These are phyloP conservation scores for Lasius platythorax DNA, from an alignment of 2,888 invertebrate species.

Conservation along the genomic window DNA sequence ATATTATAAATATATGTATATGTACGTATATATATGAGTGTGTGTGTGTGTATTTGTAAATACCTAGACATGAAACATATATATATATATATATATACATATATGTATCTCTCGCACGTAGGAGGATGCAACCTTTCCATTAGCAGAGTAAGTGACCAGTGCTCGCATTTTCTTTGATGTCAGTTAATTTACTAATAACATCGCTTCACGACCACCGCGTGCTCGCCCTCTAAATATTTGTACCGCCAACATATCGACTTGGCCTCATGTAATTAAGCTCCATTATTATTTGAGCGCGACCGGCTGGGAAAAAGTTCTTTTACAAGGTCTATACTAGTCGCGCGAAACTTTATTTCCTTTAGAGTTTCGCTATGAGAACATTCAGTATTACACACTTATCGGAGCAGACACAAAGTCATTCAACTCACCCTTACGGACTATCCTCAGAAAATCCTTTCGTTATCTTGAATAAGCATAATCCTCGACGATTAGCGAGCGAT, in stretches of 20 bases:
- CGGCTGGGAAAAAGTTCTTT: constrained; percentile 62
- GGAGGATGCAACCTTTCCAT: constrained; percentile 80
- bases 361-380: constrained; percentile 34
- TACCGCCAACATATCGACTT: constrained; percentile 83
- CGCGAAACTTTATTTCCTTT: constrained; percentile 62
- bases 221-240: constrained; percentile 85
- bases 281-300: constrained; percentile 75
- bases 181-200: constrained; percentile 86
- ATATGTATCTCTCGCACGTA: constrained; percentile 61
- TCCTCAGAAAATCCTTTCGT: constrained; percentile 17
- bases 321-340: constrained; percentile 24
- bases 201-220: constrained; percentile 72
- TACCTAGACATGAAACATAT: constrained; percentile 7
- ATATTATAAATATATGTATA: background rate
- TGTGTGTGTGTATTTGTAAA: constrained; percentile 53
- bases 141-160: constrained; percentile 83
- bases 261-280: constrained; percentile 77
- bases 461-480: constrained; percentile 59
- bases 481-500: constrained; percentile 66
- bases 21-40: background rate
- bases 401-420: background rate
- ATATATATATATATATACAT: constrained; percentile 1
- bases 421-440: constrained; percentile 18
- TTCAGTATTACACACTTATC: constrained; percentile 28
- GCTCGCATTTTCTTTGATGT: constrained; percentile 85